Evolutionary conservation across 2,797 vertebrate species (phyloP), one percentile per base, ranked within the genome.

Genomic region (Neosilurus mollespiculum): DNA sequence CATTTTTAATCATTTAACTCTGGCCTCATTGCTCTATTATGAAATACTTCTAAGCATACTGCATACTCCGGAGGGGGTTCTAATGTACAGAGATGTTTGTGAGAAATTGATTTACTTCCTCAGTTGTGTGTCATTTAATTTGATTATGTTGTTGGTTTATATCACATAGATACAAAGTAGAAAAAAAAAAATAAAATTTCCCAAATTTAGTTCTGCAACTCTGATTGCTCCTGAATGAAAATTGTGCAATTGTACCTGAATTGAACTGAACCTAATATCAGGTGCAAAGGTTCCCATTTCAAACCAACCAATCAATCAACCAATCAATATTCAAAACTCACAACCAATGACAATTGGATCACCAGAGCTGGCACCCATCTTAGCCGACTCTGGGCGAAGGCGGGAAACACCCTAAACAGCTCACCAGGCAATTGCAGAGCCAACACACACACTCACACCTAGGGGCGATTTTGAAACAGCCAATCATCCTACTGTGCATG

Each of bases 1-100:
- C 34, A 67, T 80, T 72, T 70, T 78, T 22, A 16, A 51, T 84
- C 12, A 59, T 80, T 75, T 67, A 66, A 59, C 20, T 34, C 20
- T 80, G 43, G 34, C 34, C 71, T 61, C 20, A 69, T 76, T 76
- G 56, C 72, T 66, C 66, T 58, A 14, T 73, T 22, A 80, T 65
- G 22, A 83, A 84, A 84, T 65, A 9, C 49, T 72, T 26, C 34
- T 66, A 7, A 43, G 37, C 37, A 56, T 9, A 67, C 49, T 79
- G 49, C 37, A 54, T 72, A 37, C 43, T 67, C 18, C 18, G 59
- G 58, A 70, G 65, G 73, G 16, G 62, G 51, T 67, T 56, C 24
- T 30, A 4, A n/a, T 64, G 15, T 26, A 64, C 37, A 79, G 53
- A 49, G 54, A 76, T 22, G 72, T 58, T 37, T 75, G 15, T 0